Evolutionary conservation across 1,140 invertebrate species (phyloP).

Genomic region (Heliothis virescens): DNA sequence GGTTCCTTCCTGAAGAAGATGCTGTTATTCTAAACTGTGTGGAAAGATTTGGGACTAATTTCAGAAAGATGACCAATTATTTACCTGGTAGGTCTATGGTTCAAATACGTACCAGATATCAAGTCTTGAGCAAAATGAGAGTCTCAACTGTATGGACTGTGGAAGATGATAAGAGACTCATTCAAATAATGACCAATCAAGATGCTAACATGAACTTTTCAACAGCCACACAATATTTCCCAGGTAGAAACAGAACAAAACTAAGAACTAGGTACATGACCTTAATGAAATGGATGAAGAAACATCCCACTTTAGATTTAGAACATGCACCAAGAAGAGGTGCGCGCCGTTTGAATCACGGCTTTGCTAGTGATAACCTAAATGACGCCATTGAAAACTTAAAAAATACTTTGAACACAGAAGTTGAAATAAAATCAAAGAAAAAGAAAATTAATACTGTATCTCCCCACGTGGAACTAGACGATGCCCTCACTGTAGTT

Average conservation of each 20-base stretch:
- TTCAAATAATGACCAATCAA: slow-evolving; percentile 75
- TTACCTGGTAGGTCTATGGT: slow-evolving; percentile 71
- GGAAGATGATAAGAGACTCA: slow-evolving; percentile 75
- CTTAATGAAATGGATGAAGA: slow-evolving; percentile 76
- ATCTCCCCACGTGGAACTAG: slow-evolving; percentile 70
- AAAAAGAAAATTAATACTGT: slow-evolving; percentile 63
- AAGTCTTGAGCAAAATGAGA: slow-evolving; percentile 66
- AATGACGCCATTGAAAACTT: slow-evolving; percentile 74
- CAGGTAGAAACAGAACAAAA: slow-evolving; percentile 71
- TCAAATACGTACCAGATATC: slow-evolving; percentile 71
- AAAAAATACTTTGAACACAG: slow-evolving; percentile 69
- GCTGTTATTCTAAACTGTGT: slow-evolving; percentile 87
- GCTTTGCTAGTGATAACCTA: slow-evolving; percentile 63
- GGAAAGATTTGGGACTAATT: slow-evolving; percentile 88
- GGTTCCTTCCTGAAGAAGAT: slow-evolving; percentile 89
- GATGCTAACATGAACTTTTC: slow-evolving; percentile 70
- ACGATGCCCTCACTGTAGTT: slow-evolving; percentile 74
- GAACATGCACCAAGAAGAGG: slow-evolving; percentile 71
- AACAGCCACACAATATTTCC: slow-evolving; percentile 69
- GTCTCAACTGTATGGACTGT: slow-evolving; percentile 77
- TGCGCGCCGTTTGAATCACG: slow-evolving; percentile 70
- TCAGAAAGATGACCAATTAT: slow-evolving; percentile 73
- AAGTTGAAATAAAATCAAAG: slow-evolving; percentile 66
- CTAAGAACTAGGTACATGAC: slow-evolving; percentile 73
- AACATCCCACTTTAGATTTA: slow-evolving; percentile 71